phyloP scores from a whole-genome alignment of 2,888 invertebrate species.

The Drosophila colorata region DNA sequence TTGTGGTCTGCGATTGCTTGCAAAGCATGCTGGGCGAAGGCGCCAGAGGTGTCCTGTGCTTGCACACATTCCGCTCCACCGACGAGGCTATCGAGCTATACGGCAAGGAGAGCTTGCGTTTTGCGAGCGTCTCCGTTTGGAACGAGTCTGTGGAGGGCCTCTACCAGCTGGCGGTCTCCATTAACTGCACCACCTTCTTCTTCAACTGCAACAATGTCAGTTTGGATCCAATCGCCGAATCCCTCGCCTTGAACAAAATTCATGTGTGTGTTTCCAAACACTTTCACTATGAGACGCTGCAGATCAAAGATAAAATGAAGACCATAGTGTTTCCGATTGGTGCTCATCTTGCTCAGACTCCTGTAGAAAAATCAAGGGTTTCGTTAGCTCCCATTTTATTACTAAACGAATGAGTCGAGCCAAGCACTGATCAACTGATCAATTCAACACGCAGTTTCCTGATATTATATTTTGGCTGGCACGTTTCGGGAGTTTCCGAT shows the following conservation, averaged over 20 bases:
- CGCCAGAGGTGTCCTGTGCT: constrained; percentile 40
- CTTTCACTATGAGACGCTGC: constrained; percentile 56
- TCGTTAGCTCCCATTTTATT: constrained; percentile 37
- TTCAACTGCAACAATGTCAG: constrained; percentile 53
- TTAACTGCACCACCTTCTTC: constrained; percentile 36
- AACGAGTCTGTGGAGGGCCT: constrained; percentile 41
- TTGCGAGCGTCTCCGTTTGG: constrained; percentile 41
- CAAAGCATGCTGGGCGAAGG: constrained; percentile 25
- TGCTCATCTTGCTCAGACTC: not conserved
- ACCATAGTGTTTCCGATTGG: constrained; percentile 55
- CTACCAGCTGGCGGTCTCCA: constrained; percentile 48
- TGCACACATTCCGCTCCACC: constrained; percentile 42
- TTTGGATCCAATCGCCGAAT: constrained; percentile 31
- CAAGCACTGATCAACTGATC: not conserved
- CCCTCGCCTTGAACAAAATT: not conserved
- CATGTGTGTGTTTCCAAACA: constrained; percentile 9
- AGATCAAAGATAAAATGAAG: constrained; percentile 26
- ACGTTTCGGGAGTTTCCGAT: constrained; percentile 21
- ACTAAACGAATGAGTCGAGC: constrained; percentile 34
- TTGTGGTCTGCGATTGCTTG: constrained; percentile 28
- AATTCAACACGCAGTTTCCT: constrained; percentile 18
- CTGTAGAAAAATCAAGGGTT: not conserved
- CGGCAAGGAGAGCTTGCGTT: constrained; percentile 16
- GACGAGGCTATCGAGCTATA: constrained; percentile 30
- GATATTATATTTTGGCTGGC: constrained; percentile 7